Percentiles rank a stretch among this genome's conserved stretches.
These are phyloP conservation scores for Ormyrus thymus DNA, from an alignment of 2,888 invertebrate species.

Conservation along the genomic window DNA sequence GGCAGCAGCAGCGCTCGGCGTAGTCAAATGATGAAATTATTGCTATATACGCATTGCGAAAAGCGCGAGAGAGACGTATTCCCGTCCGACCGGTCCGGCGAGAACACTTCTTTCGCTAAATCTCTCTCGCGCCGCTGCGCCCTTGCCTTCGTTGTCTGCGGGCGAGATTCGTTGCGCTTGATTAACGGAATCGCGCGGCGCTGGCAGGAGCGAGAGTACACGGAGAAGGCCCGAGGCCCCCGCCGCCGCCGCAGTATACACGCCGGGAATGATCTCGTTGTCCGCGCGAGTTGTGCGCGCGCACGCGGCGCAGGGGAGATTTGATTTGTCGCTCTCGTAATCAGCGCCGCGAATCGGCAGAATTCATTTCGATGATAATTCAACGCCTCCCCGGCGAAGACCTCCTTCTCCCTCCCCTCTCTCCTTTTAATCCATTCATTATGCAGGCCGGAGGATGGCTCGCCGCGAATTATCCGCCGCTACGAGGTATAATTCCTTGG, in stretches of 20 bases:
- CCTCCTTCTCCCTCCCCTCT: not conserved
- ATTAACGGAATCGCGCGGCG: slow-evolving; percentile 51
- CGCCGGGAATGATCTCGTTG: slow-evolving; percentile 38
- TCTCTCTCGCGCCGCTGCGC: not conserved
- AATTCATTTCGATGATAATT: slow-evolving; percentile 50
- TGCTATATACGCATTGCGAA: slow-evolving; percentile 30
- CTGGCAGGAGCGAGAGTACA: not conserved
- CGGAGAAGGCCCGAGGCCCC: not conserved
- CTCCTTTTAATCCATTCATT: slow-evolving; percentile 24
- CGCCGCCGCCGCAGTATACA: not conserved
- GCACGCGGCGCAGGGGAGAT: slow-evolving; percentile 18
- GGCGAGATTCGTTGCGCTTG: slow-evolving; percentile 54
- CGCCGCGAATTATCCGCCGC: not conserved
- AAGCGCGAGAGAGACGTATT: slow-evolving; percentile 33
- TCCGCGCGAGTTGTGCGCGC: slow-evolving; percentile 4
- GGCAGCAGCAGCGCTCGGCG: too few species aligned
- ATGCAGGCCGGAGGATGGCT: not conserved
- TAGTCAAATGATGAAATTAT: slow-evolving; percentile 39
- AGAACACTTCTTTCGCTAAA: slow-evolving; percentile 38
- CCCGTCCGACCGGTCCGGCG: slow-evolving; percentile 52
- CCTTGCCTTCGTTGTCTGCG: slow-evolving; percentile 1
- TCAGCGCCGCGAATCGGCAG: slow-evolving; percentile 44
- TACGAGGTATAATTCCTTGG: not conserved
- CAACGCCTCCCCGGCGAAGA: slow-evolving; percentile 8
- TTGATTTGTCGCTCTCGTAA: slow-evolving; percentile 52